phyloP scores from a whole-genome alignment of 1,140 invertebrate genomes.

The Lordiphosa stackelbergi region DNA sequence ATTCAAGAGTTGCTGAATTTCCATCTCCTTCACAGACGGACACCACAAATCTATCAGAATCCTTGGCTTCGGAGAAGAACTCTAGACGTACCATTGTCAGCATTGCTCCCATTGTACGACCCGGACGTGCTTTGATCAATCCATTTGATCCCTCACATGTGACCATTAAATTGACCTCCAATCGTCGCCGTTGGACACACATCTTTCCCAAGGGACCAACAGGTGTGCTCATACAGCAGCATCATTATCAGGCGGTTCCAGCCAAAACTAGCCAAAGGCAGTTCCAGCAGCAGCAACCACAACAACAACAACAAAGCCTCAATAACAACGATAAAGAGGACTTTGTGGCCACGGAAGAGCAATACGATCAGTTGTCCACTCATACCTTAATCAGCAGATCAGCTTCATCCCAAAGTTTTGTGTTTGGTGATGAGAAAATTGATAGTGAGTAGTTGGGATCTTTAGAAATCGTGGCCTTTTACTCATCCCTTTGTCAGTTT shows the following conservation, averaged over 20 bases:
- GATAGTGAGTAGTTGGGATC: constrained; percentile 45
- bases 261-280: constrained; percentile 73
- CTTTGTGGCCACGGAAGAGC: constrained; percentile 25
- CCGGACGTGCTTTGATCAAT: constrained; percentile 91
- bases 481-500: constrained; percentile 28
- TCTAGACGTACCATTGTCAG: constrained; percentile 61
- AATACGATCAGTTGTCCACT: constrained; percentile 59
- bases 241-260: constrained; percentile 92
- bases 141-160: constrained; percentile 98
- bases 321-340: constrained; percentile 61
- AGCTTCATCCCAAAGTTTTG: constrained; percentile 34
- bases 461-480: neutral
- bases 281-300: constrained; percentile 15
- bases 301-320: constrained; percentile 21
- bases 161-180: constrained; percentile 97
- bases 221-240: constrained; percentile 93
- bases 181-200: constrained; percentile 97
- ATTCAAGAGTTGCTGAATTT: no score
- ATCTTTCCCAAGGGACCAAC: constrained; percentile 97
- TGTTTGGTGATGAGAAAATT: constrained; percentile 43
- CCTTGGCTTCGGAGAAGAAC: constrained; percentile 76
- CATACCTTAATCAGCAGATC: constrained; percentile 53
- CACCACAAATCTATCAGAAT: constrained; percentile 63
- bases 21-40: constrained; percentile 32
- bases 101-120: constrained; percentile 80